Base-by-base conservation (phyloP, 2,113 vertebrate species). In the Ptilonorhynchus violaceus region DNA sequence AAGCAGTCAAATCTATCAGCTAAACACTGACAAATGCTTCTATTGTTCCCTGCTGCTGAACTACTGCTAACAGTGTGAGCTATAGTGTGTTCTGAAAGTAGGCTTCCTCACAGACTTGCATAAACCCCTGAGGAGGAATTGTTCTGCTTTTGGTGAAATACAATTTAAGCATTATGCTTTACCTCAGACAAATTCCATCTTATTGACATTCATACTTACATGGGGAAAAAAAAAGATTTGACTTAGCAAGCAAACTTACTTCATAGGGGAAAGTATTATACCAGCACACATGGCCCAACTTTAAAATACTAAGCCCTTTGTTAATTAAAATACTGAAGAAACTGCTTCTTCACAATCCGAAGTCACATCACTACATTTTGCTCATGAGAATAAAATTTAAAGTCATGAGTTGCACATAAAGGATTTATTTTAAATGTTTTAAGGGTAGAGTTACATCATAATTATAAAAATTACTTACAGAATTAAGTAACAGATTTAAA, bases 391-490 rank as follows among this genome's bases (percentile, higher is more conserved):
- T 92, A 98, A 98, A 97, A 85, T 97, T 93, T 97, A 96, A 96
- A 98, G 96, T 96, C 96, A 75, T 93, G 75, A 96, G 91, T 98
- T 98, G 98, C 98, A 98, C 98, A 98, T 98, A 98, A 98, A 98
- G 97, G 97, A 97, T 98, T 98, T 98, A 98, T 98, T 98, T 98
- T 98, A 98, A 98, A 98, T 98, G 98, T 98, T 98, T 98, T 98
- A 98, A 98, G 98, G 98, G 98, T 98, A 98, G 97, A 98, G 98
- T 98, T 98, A 99, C 98, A 98, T 98, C 98, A 98, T 98, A 98
- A 98, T 98, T 98, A 98, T 98, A 99, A 99, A 98, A 99, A 98
- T 97, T 98, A 99, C 98, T 98, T 98, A 98, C 98, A 99, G 98
- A 98, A 98, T 98, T 98, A 96, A 95, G 93, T 96, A 98, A 98